Evolutionary conservation across 2,888 invertebrate species (phyloP).

Genomic region (Xylocampa areola): DNA sequence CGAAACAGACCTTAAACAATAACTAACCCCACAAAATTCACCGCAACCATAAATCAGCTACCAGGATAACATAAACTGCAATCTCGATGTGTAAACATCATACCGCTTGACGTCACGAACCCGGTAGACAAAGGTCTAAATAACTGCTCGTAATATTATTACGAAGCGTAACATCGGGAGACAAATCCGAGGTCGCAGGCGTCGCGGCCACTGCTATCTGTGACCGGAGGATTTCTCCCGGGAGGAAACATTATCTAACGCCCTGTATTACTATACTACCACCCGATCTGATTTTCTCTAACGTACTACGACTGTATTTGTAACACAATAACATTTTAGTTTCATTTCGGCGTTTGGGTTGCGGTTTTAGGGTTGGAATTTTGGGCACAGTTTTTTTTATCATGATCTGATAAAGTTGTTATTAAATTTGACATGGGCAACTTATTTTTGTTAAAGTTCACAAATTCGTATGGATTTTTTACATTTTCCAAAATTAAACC

Average conservation of each 20-base stretch:
- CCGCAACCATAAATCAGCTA: slow-evolving; percentile 30
- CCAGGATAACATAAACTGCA: slow-evolving; percentile 45
- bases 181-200: slow-evolving; percentile 77
- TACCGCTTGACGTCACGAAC: slow-evolving; percentile 49
- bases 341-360: slow-evolving; percentile 61
- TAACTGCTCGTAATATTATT: slow-evolving; percentile 65
- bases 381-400: slow-evolving; percentile 21
- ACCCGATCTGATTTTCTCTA: slow-evolving; percentile 74
- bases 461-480: too few species aligned
- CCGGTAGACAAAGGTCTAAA: slow-evolving; percentile 61
- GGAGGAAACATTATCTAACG: slow-evolving; percentile 78
- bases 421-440: too few species aligned
- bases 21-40: slow-evolving; percentile 2
- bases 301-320: slow-evolving; percentile 71
- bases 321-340: slow-evolving; percentile 73
- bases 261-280: slow-evolving; percentile 73
- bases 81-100: slow-evolving; percentile 55
- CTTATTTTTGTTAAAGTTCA: too few species aligned
- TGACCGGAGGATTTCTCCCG: slow-evolving; percentile 69
- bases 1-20: too few species aligned
- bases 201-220: slow-evolving; percentile 70
- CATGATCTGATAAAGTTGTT: not conserved
- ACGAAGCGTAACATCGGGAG: slow-evolving; percentile 65
- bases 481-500: too few species aligned
- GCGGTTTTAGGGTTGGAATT: slow-evolving; percentile 51